phyloP scores from a whole-genome alignment of 1,140 invertebrate species.

The Nylanderia fulva region DNA sequence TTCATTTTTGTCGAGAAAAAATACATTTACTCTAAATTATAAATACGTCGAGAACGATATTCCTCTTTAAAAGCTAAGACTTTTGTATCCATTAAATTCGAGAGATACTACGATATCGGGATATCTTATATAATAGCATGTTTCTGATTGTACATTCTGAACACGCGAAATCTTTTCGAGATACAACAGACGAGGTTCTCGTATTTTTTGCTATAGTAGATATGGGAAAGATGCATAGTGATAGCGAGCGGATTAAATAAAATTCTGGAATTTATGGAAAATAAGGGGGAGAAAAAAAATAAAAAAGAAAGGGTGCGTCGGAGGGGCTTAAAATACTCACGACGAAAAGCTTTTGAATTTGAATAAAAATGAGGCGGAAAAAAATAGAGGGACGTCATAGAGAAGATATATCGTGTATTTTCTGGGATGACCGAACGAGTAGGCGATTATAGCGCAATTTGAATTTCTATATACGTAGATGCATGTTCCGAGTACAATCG shows the following conservation, averaged over 20 bases:
- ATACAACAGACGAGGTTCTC: neutral
- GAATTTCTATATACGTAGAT: conserved; percentile 59
- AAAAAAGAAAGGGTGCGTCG: conserved; percentile 33
- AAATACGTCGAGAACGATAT: neutral
- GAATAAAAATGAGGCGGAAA: conserved; percentile 73
- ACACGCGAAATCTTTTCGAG: neutral
- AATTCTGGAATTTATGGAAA: conserved; percentile 84
- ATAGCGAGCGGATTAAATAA: conserved; percentile 78
- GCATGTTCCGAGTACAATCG: neutral
- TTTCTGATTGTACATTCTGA: conserved; percentile 7
- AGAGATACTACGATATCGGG: neutral
- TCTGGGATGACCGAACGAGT: conserved; percentile 62
- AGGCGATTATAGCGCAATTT: conserved; percentile 68
- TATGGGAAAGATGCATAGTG: conserved; percentile 56
- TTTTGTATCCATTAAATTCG: neutral
- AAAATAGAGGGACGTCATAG: conserved; percentile 21
- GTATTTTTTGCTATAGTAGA: neutral
- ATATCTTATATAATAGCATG: neutral
- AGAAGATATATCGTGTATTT: neutral
- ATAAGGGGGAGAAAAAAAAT: conserved; percentile 63
- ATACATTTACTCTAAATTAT: neutral
- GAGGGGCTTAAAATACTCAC: conserved; percentile 22
- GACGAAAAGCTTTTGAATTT: conserved; percentile 70
- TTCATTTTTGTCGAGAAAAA: neutral
- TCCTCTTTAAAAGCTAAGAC: neutral